phyloP scores from a whole-genome alignment of 2,113 vertebrate genomes.

The Circaetus gallicus region DNA sequence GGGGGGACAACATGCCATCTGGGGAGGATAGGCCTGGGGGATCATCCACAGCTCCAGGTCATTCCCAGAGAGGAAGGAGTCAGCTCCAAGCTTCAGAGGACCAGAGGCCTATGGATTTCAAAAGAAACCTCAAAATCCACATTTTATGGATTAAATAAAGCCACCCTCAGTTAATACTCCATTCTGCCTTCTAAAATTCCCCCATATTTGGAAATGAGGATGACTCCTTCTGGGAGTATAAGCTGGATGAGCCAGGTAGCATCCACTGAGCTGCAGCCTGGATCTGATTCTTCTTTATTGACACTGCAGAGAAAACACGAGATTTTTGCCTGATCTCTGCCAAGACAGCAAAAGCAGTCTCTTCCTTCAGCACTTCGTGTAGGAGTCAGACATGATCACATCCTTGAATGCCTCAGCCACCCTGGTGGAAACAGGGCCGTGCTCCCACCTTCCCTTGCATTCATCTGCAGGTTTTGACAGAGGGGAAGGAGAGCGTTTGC shows the following conservation, averaged over 20 bases:
- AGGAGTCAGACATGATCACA: neutral
- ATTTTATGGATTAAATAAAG: neutral
- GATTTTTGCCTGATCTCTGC: neutral
- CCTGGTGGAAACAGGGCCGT: neutral
- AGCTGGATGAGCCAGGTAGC: neutral
- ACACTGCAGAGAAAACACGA: neutral
- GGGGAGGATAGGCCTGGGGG: neutral
- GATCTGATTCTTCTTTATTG: neutral
- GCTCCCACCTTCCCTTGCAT: neutral
- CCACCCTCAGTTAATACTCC: neutral
- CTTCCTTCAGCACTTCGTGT: neutral
- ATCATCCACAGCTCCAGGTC: neutral
- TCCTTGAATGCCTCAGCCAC: neutral
- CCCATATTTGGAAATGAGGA: neutral
- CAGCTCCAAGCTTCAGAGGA: neutral
- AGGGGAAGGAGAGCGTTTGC: neutral
- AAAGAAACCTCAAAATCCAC: neutral
- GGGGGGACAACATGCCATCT: rapidly evolving
- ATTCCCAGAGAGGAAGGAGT: neutral
- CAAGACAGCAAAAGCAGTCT: neutral
- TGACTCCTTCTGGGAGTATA: neutral
- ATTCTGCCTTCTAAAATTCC: neutral
- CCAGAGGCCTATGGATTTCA: neutral
- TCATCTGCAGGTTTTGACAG: neutral
- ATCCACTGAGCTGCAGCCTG: neutral